A percentile compares a stretch with the other conserved stretches of the same genome.
Evolutionary conservation across 2,797 vertebrate species (phyloP).

Genomic region (Argya squamiceps): DNA sequence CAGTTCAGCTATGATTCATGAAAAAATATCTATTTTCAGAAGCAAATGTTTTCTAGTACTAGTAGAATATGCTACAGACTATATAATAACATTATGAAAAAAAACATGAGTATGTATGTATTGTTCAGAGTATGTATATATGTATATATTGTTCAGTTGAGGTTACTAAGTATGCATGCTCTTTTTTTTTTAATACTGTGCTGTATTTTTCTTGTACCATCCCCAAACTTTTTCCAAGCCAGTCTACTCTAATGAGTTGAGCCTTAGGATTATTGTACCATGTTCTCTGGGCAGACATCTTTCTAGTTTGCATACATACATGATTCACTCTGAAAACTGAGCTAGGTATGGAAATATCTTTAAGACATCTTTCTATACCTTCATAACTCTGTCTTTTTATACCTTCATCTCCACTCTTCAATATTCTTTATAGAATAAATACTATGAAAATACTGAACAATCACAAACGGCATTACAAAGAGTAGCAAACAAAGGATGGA

Average conservation of each 20-base stretch:
- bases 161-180: neutral
- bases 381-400: neutral
- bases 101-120: neutral
- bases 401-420: neutral
- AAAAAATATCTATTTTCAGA: slow-evolving; percentile 1
- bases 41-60: neutral
- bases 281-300: neutral
- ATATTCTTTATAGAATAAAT: neutral
- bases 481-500: neutral
- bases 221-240: neutral
- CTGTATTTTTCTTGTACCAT: neutral
- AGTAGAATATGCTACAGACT: neutral
- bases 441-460: neutral
- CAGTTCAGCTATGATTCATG: neutral
- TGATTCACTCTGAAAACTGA: neutral
- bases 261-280: neutral
- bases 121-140: no score
- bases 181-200: neutral
- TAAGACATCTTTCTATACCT: neutral
- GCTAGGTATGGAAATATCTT: neutral
- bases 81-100: neutral
- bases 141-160: neutral
- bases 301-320: neutral
- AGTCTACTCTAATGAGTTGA: neutral
- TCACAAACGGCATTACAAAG: neutral